Percentiles rank a stretch among this genome's conserved stretches.
Evolutionary conservation across 2,113 vertebrate genomes (phyloP).

Genomic region (Bubo scandiacus): DNA sequence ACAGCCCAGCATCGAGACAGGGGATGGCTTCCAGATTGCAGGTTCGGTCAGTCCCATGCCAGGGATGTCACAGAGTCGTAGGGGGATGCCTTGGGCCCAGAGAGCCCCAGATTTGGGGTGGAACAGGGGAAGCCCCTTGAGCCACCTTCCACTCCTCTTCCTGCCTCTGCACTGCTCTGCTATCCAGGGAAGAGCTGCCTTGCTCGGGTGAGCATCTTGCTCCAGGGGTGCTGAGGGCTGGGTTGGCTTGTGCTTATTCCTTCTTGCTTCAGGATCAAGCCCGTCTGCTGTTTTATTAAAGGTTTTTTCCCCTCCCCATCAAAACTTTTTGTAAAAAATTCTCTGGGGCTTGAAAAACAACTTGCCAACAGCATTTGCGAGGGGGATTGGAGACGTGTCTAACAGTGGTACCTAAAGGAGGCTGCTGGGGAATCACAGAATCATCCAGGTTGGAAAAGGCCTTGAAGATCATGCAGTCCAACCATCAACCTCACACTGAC

Average conservation of each 20-base stretch:
- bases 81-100: too few relatives aligned
- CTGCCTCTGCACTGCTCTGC: rapidly evolving
- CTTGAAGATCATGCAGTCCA: too few relatives aligned
- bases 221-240: neutral
- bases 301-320: neutral
- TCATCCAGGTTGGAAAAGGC: too few relatives aligned
- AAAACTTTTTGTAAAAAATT: neutral
- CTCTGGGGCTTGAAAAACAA: neutral
- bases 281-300: neutral
- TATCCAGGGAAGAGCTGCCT: neutral
- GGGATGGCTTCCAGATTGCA: neutral
- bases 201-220: rapidly evolving
- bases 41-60: neutral
- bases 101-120: neutral
- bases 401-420: rapidly evolving
- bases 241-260: rapidly evolving
- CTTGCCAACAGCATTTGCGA: neutral
- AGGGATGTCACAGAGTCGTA: rapidly evolving
- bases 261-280: neutral
- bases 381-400: rapidly evolving
- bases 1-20: neutral
- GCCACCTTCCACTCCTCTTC: neutral
- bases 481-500: too few relatives aligned
- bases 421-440: neutral
- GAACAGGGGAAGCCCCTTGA: neutral